phyloP scores from a whole-genome alignment of 1,140 invertebrate species.

The Drosophila virilis region DNA sequence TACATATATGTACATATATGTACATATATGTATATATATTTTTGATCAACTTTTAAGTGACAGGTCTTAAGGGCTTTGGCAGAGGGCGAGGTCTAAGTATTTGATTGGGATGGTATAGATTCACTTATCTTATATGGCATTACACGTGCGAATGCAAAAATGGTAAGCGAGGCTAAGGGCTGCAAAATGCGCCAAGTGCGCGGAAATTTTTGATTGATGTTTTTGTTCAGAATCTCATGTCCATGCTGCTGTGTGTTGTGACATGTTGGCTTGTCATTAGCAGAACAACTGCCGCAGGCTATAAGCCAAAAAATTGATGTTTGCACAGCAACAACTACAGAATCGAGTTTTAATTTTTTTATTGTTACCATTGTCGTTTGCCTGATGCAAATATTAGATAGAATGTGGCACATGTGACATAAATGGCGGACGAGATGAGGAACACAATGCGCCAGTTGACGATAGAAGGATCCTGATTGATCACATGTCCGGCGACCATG shows the following conservation, averaged over 20 bases:
- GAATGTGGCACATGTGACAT: slow-evolving; percentile 89
- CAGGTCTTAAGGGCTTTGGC: too few species aligned
- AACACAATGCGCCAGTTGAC: slow-evolving; percentile 94
- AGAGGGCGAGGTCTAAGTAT: too few species aligned
- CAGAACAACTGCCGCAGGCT: slow-evolving; percentile 11
- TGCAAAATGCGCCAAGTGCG: slow-evolving; percentile 5
- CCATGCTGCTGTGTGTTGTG: neutral
- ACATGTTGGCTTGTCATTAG: slow-evolving; percentile 12
- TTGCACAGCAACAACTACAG: neutral
- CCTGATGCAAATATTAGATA: slow-evolving; percentile 92
- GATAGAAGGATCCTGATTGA: slow-evolving; percentile 88
- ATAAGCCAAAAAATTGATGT: slow-evolving; percentile 14
- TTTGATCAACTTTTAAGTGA: too few species aligned
- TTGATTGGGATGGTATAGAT: too few species aligned
- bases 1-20: too few species aligned
- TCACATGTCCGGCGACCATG: slow-evolving; percentile 91
- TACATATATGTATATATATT: too few species aligned
- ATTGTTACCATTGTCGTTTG: slow-evolving; percentile 86
- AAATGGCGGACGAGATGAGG: slow-evolving; percentile 90
- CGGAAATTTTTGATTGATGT: slow-evolving; percentile 54
- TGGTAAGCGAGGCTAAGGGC: too few species aligned
- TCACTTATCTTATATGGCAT: too few species aligned
- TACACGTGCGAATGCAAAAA: too few species aligned
- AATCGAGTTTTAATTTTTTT: too few species aligned
- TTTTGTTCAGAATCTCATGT: neutral